Conservation (phyloP, 1,140 invertebrate species). For the Drosophila nikananu region DNA sequence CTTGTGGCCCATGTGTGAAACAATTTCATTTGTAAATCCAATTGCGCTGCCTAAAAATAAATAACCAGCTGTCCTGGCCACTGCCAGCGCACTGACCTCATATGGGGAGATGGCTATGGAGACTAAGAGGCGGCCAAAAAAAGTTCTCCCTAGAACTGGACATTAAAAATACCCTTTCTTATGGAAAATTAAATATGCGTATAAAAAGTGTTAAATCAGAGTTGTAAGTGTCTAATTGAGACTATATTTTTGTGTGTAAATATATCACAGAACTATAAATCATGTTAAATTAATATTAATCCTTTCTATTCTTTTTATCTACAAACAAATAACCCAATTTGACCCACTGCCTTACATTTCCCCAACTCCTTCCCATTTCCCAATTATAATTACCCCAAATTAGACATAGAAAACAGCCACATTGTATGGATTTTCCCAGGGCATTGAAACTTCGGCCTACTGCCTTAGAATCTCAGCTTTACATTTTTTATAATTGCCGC, state of each 20-base stretch:
- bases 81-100: conserved; percentile 56
- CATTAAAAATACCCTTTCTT: not conserved
- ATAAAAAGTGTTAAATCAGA: not conserved
- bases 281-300: not conserved
- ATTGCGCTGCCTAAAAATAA: conserved; percentile 66
- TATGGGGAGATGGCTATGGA: conserved; percentile 20
- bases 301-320: too few species aligned
- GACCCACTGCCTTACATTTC: conserved; percentile 8
- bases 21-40: conserved; percentile 57
- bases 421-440: conserved; percentile 1
- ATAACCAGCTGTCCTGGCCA: conserved; percentile 51
- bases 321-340: too few species aligned
- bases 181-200: not conserved
- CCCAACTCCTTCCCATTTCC: not conserved
- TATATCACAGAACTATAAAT: not conserved
- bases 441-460: conserved; percentile 29
- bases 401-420: not conserved
- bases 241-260: too few species aligned
- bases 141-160: not conserved
- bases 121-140: conserved; percentile 3
- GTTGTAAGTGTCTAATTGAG: not conserved
- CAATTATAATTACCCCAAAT: conserved; percentile 10
- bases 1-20: conserved; percentile 15
- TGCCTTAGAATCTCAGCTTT: conserved; percentile 32
- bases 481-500: conserved; percentile 70